Conservation (phyloP, 2,113 vertebrate genomes). For the Phycodurus eques region DNA sequence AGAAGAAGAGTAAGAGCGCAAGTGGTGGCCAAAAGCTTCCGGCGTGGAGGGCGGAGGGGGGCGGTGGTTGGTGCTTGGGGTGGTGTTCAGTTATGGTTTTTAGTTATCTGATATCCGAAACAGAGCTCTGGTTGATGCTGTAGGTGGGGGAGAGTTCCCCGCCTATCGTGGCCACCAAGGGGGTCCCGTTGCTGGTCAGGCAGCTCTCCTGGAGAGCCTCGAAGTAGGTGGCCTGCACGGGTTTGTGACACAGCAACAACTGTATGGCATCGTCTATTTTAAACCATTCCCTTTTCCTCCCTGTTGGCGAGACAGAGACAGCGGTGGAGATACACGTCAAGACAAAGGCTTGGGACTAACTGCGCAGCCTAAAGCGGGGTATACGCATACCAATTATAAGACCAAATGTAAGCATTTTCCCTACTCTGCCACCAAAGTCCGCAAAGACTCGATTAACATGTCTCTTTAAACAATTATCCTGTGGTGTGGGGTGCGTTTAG, state of each 20-base stretch:
- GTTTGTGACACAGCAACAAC: constrained; percentile 94
- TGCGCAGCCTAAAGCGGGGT: neutral
- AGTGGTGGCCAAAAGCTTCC: constrained; percentile 69
- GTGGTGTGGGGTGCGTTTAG: no score
- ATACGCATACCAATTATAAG: no score
- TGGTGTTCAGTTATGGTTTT: constrained; percentile 61
- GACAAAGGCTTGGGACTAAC: constrained; percentile 1
- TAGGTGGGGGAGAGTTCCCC: constrained; percentile 80
- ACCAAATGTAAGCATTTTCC: no score
- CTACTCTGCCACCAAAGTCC: no score
- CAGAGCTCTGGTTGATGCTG: constrained; percentile 85
- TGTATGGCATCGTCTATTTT: constrained; percentile 92
- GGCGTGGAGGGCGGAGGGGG: neutral
- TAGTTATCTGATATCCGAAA: constrained; percentile 97
- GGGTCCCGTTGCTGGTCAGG: constrained; percentile 91
- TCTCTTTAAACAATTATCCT: no score
- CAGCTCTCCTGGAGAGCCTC: constrained; percentile 88
- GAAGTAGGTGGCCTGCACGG: constrained; percentile 96
- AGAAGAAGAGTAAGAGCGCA: constrained; percentile 66
- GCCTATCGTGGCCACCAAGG: constrained; percentile 80
- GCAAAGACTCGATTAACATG: no score
- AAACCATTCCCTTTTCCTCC: constrained; percentile 99
- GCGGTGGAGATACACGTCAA: constrained; percentile 17
- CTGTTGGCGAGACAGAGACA: constrained; percentile 72
- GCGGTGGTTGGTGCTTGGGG: constrained; percentile 12